Percentiles rank a stretch among this genome's conserved stretches.
Evolutionary conservation across 2,888 invertebrate genomes (phyloP).

Genomic region (Pedicia rivosa): DNA sequence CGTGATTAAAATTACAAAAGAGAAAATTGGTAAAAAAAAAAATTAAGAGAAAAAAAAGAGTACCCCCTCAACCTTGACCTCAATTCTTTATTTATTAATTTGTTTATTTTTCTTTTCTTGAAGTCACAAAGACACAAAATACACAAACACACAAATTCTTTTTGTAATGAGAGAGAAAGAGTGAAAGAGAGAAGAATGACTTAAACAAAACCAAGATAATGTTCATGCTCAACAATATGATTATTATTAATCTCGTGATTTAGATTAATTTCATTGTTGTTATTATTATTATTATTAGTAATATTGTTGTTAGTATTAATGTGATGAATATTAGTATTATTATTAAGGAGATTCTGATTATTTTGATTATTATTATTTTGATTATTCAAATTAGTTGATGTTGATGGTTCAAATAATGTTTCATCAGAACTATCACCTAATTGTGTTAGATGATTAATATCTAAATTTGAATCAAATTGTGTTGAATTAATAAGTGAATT

Average conservation of each 20-base stretch:
- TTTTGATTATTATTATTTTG: background rate
- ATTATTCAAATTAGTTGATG: background rate
- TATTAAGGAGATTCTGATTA: background rate
- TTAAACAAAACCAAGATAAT: background rate
- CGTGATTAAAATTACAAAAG: no score
- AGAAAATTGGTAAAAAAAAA: constrained; percentile 1
- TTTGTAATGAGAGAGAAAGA: no score
- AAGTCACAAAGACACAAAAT: no score
- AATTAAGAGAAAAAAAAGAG: no score
- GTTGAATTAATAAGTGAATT: background rate
- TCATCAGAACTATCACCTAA: constrained; percentile 9
- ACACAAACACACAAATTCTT: no score
- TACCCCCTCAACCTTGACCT: no score
- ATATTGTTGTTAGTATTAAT: background rate
- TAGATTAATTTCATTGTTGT: background rate
- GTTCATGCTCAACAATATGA: background rate
- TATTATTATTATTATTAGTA: no score
- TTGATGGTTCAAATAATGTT: background rate
- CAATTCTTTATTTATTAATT: no score
- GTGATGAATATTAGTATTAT: background rate
- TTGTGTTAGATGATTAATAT: no score
- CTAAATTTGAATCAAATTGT: constrained; percentile 27
- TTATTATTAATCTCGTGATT: background rate
- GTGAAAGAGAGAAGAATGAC: background rate
- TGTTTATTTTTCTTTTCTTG: no score